Conservation (phyloP, 1,140 invertebrate species). For the Delia radicum region DNA sequence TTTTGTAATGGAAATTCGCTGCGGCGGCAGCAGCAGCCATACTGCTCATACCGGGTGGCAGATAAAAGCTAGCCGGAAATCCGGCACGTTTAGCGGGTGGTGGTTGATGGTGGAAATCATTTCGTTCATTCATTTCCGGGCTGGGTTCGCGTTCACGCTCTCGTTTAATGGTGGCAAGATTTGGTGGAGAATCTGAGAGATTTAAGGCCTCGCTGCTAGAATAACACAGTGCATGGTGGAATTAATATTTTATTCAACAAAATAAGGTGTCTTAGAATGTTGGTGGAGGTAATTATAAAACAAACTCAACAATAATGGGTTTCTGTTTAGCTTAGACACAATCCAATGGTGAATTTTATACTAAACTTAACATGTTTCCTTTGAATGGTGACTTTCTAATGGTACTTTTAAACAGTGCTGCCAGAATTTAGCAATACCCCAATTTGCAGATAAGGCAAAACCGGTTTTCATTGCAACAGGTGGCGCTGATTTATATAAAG, state of each 20-base stretch:
- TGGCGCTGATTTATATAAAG: too few relatives aligned
- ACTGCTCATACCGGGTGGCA: constrained; percentile 53
- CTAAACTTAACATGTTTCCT: too few relatives aligned
- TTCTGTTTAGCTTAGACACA: constrained; percentile 27
- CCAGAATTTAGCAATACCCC: too few relatives aligned
- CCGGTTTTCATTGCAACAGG: too few relatives aligned
- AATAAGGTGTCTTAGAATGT: too few relatives aligned
- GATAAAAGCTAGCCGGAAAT: constrained; percentile 49
- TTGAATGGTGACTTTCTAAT: too few relatives aligned
- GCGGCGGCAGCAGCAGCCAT: constrained; percentile 52
- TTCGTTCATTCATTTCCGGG: constrained; percentile 40
- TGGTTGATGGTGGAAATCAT: constrained; percentile 50
- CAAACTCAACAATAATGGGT: neutral
- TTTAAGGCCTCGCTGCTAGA: constrained; percentile 62
- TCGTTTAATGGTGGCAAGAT: constrained; percentile 61
- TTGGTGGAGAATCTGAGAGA: constrained; percentile 62
- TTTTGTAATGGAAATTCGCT: constrained; percentile 43
- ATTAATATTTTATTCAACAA: too few relatives aligned
- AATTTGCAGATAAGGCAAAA: too few relatives aligned
- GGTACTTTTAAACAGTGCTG: too few relatives aligned
- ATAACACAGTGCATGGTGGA: too few relatives aligned
- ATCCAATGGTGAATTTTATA: too few relatives aligned
- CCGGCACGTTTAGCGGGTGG: constrained; percentile 63
- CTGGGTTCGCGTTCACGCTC: constrained; percentile 62
- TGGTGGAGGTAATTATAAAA: too few relatives aligned